Evolutionary conservation across 2,113 vertebrate genomes (phyloP).

Genomic region (Ceyx cyanopectus): DNA sequence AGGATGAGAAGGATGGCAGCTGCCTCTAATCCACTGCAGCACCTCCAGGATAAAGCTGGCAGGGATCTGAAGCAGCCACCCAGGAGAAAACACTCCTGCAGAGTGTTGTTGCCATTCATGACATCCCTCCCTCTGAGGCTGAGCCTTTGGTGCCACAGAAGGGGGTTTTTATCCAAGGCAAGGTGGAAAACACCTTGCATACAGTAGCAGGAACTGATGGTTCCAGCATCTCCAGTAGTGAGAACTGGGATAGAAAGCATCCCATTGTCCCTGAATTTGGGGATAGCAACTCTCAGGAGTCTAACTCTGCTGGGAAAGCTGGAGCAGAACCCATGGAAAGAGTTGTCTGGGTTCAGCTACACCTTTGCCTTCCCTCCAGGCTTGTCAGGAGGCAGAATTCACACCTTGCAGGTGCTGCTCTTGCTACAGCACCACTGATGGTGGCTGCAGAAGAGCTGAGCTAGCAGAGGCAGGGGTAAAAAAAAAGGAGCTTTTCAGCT

Average conservation of each 20-base stretch:
- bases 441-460: neutral
- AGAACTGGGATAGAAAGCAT: neutral
- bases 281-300: neutral
- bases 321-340: neutral
- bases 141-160: neutral
- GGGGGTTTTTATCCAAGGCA: neutral
- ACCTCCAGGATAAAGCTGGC: neutral
- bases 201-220: accelerated
- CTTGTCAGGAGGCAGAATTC: neutral
- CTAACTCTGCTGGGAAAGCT: neutral
- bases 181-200: neutral
- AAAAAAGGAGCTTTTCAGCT: accelerated
- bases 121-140: neutral
- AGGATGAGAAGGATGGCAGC: neutral
- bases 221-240: neutral
- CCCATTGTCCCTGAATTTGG: accelerated
- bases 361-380: neutral
- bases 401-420: neutral
- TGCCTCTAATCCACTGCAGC: neutral
- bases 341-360: accelerated
- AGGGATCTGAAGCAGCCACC: neutral
- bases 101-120: neutral
- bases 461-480: accelerated
- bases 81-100: neutral
- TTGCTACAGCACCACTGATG: neutral